Percentiles rank a stretch among this genome's conserved stretches.
Evolutionary conservation across 92 coral and sea anemone genomes (phyloP).

Genomic region (Phenganax subtilis): DNA sequence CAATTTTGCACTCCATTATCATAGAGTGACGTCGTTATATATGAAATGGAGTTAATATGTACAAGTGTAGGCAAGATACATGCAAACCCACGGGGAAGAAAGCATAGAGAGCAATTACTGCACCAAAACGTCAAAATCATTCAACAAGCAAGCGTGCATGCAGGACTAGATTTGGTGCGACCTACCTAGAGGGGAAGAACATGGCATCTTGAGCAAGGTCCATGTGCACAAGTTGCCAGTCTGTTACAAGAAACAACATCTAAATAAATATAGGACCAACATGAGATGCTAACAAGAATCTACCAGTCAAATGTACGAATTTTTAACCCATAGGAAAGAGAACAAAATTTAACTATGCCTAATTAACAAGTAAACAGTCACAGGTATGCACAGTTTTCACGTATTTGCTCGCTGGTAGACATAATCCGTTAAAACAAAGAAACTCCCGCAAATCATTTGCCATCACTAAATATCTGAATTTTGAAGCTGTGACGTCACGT

Average conservation of each 20-base stretch:
- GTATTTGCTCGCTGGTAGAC: no score
- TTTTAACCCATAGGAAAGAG: neutral
- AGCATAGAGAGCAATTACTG: neutral
- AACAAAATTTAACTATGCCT: neutral
- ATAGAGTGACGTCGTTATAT: no score
- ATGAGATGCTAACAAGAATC: neutral
- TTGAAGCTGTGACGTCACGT: neutral
- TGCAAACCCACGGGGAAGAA: neutral
- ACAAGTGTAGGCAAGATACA: no score
- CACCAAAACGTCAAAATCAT: neutral
- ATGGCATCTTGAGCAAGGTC: neutral
- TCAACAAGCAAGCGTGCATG: neutral
- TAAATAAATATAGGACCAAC: neutral
- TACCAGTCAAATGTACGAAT: neutral
- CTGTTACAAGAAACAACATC: constrained; percentile 30
- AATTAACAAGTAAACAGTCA: no score
- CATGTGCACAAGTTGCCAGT: constrained; percentile 29
- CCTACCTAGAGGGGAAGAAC: constrained; percentile 24
- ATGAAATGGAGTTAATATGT: no score
- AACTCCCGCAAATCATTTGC: no score
- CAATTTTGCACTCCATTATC: neutral
- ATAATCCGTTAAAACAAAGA: no score
- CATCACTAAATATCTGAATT: neutral
- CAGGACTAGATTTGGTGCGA: neutral
- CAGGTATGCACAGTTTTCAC: no score